These are phyloP conservation scores for Antheraea yamamai DNA, from an alignment of 2,888 invertebrate genomes.

Conservation along the genomic window DNA sequence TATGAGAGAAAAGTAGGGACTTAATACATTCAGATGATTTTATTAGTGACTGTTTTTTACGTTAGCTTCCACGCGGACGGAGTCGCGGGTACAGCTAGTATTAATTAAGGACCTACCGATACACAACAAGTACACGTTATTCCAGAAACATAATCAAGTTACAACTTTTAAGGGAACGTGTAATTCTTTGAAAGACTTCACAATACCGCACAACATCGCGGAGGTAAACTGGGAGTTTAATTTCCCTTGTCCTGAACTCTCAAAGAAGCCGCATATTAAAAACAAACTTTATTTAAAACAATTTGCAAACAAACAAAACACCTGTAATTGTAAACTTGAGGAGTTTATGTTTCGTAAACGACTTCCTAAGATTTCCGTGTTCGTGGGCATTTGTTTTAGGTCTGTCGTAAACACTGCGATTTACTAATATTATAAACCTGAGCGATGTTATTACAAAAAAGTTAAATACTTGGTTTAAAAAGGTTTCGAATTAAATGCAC, in stretches of 20 bases:
- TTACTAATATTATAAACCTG: too few species aligned
- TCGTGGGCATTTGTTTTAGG: slow-evolving; percentile 14
- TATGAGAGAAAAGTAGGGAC: too few species aligned
- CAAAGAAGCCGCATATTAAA: slow-evolving; percentile 28
- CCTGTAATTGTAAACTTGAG: slow-evolving; percentile 47
- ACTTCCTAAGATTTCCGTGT: slow-evolving; percentile 26
- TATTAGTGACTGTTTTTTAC: too few species aligned
- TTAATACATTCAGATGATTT: too few species aligned
- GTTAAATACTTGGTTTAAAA: too few species aligned
- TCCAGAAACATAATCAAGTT: not conserved
- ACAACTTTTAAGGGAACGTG: not conserved
- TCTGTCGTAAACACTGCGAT: not conserved
- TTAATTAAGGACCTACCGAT: not conserved
- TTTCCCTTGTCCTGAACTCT: slow-evolving; percentile 23
- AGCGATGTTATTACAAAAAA: too few species aligned
- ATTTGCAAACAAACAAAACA: slow-evolving; percentile 46
- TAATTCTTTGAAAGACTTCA: slow-evolving; percentile 9
- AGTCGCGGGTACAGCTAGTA: not conserved
- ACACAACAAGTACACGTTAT: not conserved
- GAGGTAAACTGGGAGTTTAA: slow-evolving; percentile 9
- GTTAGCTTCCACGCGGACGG: too few species aligned
- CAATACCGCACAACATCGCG: slow-evolving; percentile 2
- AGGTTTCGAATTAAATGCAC: too few species aligned
- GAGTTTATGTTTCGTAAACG: slow-evolving; percentile 28
- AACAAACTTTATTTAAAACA: slow-evolving; percentile 37